Conservation (phyloP, 2,797 vertebrate genomes). For the Mus caroli region DNA sequence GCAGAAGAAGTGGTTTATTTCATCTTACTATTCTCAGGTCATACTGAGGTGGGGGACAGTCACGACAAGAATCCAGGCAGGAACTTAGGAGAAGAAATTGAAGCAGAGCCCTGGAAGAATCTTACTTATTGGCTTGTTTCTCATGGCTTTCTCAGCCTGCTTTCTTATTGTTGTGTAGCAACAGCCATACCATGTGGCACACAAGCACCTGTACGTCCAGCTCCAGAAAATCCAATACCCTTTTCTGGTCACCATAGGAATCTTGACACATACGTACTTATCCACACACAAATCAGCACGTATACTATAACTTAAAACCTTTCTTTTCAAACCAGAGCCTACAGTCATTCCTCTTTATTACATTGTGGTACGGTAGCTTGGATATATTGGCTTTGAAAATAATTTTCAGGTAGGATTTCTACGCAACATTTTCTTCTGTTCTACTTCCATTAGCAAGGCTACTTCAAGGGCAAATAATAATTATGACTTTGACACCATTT, state of each 20-base stretch:
- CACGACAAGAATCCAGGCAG: background rate
- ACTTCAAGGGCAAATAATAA: constrained; percentile 86
- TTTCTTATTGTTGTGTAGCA: too few species aligned
- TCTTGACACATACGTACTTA: too few species aligned
- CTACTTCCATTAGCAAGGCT: constrained; percentile 81
- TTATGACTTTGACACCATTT: constrained; percentile 87
- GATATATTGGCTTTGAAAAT: constrained; percentile 59
- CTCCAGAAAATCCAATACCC: background rate
- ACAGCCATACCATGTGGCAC: too few species aligned
- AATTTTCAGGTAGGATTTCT: constrained; percentile 48
- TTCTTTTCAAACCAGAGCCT: background rate
- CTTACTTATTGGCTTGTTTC: background rate
- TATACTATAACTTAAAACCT: background rate
- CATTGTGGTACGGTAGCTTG: background rate
- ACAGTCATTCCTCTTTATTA: constrained; percentile 28
- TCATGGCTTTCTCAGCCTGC: background rate
- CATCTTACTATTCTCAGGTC: too few species aligned
- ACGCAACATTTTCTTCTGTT: constrained; percentile 71
- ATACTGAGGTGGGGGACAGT: background rate
- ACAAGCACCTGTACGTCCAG: background rate
- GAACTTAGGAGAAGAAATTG: background rate
- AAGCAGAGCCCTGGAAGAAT: too few species aligned
- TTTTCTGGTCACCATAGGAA: background rate
- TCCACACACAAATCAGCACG: background rate
- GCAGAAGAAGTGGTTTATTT: background rate